These are phyloP conservation scores for Cinclus mexicanus DNA, from an alignment of 2,113 vertebrate species.

Conservation along the genomic window DNA sequence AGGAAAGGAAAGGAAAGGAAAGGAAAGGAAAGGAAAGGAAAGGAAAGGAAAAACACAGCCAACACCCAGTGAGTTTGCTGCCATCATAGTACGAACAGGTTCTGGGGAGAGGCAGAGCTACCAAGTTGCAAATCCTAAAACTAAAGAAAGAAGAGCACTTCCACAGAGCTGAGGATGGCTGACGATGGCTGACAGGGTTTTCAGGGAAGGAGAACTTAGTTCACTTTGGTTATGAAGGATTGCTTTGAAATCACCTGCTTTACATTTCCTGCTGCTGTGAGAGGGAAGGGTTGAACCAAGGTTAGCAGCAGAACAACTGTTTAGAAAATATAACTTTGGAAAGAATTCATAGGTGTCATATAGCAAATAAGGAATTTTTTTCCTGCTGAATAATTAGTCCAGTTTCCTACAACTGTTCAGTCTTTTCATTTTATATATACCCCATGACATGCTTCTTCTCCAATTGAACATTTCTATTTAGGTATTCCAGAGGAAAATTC, in stretches of 20 bases:
- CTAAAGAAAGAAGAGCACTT: background rate
- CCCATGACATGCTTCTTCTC: background rate
- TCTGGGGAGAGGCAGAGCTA: background rate
- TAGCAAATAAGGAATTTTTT: background rate
- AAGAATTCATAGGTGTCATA: background rate
- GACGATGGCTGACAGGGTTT: background rate
- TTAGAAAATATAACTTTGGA: background rate
- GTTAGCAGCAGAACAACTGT: background rate
- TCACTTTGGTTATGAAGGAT: fast-evolving
- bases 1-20: no score
- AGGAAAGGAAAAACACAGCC: background rate
- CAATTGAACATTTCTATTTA: background rate
- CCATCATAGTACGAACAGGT: background rate
- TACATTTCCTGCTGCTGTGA: background rate
- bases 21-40: background rate
- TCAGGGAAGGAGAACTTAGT: background rate
- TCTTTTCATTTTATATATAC: background rate
- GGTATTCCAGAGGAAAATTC: background rate
- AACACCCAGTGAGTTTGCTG: background rate
- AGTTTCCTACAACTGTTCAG: background rate
- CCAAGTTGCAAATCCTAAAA: background rate
- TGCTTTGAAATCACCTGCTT: background rate
- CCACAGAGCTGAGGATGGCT: background rate
- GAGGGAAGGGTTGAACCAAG: background rate
- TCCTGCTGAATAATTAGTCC: background rate